phyloP scores from a whole-genome alignment of 2,888 invertebrate genomes.

The Tipula vernalis region DNA sequence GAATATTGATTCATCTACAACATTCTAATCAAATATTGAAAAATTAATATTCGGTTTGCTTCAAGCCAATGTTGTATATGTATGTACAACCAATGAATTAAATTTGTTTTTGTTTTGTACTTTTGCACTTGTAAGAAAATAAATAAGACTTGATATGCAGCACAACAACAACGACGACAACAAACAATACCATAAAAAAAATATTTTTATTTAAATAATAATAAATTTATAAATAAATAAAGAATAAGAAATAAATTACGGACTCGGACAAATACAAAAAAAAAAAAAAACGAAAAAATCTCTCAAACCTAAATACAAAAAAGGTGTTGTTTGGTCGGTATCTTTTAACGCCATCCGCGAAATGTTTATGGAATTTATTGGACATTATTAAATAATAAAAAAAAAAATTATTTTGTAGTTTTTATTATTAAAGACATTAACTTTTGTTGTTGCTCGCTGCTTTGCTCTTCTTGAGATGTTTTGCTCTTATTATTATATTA shows the following conservation, averaged over 20 bases:
- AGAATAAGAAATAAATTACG: neutral
- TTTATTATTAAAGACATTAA: neutral
- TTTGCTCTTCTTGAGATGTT: neutral
- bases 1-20: neutral
- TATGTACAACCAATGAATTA: neutral
- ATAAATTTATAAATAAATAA: constrained; percentile 4
- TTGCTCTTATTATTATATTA: neutral
- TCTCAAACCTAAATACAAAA: neutral
- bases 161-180: neutral
- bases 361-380: constrained; percentile 9
- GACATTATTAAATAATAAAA: constrained; percentile 5
- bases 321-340: constrained; percentile 7
- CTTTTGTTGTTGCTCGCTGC: neutral
- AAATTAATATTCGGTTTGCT: neutral
- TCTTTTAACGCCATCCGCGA: constrained; percentile 10
- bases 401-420: neutral
- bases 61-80: neutral
- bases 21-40: neutral
- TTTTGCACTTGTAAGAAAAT: neutral
- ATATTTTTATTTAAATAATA: neutral
- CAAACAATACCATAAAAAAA: neutral
- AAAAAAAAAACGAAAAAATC: neutral
- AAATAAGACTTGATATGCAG: neutral
- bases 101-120: neutral
- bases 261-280: neutral